A percentile compares a stretch with the other conserved stretches of the same genome.
Evolutionary conservation across 2,797 vertebrate species (phyloP).

Genomic region (Vespertilio murinus): DNA sequence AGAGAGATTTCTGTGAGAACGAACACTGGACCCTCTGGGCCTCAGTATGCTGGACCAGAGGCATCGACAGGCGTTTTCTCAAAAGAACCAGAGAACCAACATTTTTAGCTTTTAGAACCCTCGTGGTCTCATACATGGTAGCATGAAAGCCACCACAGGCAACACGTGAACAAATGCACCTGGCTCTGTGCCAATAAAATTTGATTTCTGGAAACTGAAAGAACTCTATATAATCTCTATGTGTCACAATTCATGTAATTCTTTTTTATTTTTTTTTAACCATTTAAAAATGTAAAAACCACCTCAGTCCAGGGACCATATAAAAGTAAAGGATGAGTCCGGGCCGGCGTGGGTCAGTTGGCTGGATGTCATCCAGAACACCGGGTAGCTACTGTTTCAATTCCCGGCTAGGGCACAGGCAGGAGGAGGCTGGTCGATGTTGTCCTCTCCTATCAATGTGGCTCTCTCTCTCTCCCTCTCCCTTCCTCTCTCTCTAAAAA

Average conservation of each 20-base stretch:
- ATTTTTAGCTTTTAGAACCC: background rate
- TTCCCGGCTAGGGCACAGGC: no score
- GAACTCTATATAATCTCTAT: background rate
- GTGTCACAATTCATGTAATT: background rate
- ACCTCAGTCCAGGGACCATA: background rate
- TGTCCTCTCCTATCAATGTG: background rate
- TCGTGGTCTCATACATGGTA: accelerated
- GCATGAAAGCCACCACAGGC: background rate
- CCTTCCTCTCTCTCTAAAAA: background rate
- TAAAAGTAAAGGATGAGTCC: background rate
- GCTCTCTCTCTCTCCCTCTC: background rate
- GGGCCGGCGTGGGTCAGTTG: background rate
- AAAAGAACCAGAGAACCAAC: background rate
- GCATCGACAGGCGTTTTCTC: background rate
- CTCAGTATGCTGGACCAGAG: accelerated
- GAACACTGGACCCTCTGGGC: background rate
- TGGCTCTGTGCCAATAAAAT: background rate
- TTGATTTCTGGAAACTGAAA: background rate
- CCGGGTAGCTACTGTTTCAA: background rate
- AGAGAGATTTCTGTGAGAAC: background rate
- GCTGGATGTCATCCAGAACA: background rate
- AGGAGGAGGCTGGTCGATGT: background rate
- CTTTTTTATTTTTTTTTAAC: background rate
- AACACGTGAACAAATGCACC: background rate
- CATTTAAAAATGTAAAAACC: background rate